Evolutionary conservation across 2,113 vertebrate species (phyloP).

Genomic region (Gyps fulvus): DNA sequence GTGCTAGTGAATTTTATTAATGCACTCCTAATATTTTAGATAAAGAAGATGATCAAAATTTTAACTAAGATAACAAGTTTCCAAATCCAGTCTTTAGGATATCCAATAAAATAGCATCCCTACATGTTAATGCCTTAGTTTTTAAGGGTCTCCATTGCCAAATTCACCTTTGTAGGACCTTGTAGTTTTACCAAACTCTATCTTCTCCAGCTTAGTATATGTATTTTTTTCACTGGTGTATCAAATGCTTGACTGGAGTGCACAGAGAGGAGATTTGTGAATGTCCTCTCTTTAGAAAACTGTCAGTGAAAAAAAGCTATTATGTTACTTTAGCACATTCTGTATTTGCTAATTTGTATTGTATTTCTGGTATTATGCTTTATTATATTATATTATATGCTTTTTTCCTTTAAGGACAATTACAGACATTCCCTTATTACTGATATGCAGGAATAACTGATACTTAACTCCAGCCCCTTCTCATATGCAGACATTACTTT

Average conservation of each 20-base stretch:
- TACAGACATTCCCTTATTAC: background rate
- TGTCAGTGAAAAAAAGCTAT: background rate
- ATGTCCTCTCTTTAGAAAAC: background rate
- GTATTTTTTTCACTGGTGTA: background rate
- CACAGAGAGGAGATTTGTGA: background rate
- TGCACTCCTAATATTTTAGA: background rate
- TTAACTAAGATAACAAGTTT: background rate
- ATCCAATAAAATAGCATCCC: background rate
- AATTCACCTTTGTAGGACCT: background rate
- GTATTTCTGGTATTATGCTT: no score
- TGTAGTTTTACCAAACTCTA: background rate
- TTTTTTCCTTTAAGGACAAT: background rate
- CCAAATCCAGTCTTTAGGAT: background rate
- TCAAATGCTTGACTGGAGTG: background rate
- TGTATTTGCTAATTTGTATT: background rate
- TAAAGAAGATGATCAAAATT: background rate
- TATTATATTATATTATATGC: background rate
- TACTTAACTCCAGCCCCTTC: background rate
- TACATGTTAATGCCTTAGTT: fast-evolving
- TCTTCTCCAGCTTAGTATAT: background rate
- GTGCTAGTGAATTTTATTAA: background rate
- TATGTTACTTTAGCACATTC: background rate
- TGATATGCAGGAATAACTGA: background rate
- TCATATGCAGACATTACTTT: background rate
- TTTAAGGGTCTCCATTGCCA: background rate